Base-by-base conservation (phyloP, 2,113 vertebrate genomes). In the Amblyopsis rosae region DNA sequence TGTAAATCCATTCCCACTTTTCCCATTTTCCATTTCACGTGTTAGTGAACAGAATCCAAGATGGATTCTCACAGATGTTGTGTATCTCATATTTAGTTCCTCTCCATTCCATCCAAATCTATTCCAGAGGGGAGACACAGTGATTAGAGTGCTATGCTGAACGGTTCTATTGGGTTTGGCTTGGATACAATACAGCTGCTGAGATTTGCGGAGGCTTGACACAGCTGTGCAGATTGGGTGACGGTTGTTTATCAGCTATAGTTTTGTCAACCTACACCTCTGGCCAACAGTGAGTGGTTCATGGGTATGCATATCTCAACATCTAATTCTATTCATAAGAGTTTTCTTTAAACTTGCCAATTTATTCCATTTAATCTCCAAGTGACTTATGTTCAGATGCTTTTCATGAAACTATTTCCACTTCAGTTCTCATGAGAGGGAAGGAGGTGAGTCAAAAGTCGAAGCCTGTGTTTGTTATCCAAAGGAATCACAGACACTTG, bases 181-280 rank as follows among this genome's bases (percentile, higher is more conserved):
- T 41, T 41, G 71, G 65, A 79, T 82, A 62, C 58, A 51, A 50
- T 15, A 58, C 88, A 90, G 86, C 82, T 87, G 87, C 72, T 63
- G 59, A 53, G 16, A 67, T 72, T 83, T 78, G 87, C 79, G 47
- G 46, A 51, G 78, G 70, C 55, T 50, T 72, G 51, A 69, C 61
- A 64, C 88, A 89, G 87, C 87, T 90, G 88, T 60, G 49, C 57
- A 48, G 64, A 71, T 76, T 62, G 72, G 58, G 54, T 12, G 69
- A 69, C 50, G 60, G 62, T 58, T 64, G 49, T 70, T 68, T 65
- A 80, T 55, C 0, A 49, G 35, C 59, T 49, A n/a, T 51, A 19
- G 47, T 54, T 10, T 0, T 63, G 63, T 55, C 59, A 26, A 26
- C 56, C 35, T 41, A 41, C 35, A 41, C 35, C 35, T 41, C 49